Conservation (phyloP, 1,140 invertebrate species). For the Anastrepha obliqua region DNA sequence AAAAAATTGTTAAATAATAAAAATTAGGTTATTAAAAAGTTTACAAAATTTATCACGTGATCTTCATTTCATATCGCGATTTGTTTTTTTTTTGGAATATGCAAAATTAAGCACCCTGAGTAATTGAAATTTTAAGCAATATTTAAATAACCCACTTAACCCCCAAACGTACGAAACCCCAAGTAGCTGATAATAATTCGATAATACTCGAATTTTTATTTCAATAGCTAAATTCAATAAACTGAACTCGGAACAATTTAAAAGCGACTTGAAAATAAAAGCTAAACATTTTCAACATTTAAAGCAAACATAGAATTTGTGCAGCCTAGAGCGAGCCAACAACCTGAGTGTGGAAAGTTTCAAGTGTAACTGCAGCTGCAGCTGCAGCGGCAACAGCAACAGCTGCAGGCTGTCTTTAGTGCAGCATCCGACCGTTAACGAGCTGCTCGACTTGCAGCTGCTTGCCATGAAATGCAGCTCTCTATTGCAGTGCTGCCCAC, state of each 20-base stretch:
- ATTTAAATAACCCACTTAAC: too few relatives aligned
- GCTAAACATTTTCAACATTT: neutral
- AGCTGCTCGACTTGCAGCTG: slow-evolving; percentile 24
- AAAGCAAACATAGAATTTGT: slow-evolving; percentile 36
- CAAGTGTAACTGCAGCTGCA: slow-evolving; percentile 44
- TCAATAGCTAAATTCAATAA: neutral
- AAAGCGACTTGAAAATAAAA: neutral
- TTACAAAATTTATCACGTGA: too few relatives aligned
- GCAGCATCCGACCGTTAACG: slow-evolving; percentile 48
- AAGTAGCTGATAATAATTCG: too few relatives aligned
- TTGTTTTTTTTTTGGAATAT: too few relatives aligned
- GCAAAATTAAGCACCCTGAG: too few relatives aligned
- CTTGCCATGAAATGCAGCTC: slow-evolving; percentile 32
- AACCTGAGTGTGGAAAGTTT: slow-evolving; percentile 28
- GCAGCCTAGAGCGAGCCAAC: neutral
- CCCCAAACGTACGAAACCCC: too few relatives aligned
- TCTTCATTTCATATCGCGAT: too few relatives aligned
- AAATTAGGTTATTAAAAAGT: too few relatives aligned
- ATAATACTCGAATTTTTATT: too few relatives aligned
- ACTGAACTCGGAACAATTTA: neutral
- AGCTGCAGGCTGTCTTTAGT: slow-evolving; percentile 43
- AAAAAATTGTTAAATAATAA: too few relatives aligned
- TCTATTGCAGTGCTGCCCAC: slow-evolving; percentile 26
- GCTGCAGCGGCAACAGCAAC: neutral
- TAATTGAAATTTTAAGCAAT: too few relatives aligned